Evolutionary conservation across 2,797 vertebrate genomes (phyloP).

Genomic region (Simalia tracyae): DNA sequence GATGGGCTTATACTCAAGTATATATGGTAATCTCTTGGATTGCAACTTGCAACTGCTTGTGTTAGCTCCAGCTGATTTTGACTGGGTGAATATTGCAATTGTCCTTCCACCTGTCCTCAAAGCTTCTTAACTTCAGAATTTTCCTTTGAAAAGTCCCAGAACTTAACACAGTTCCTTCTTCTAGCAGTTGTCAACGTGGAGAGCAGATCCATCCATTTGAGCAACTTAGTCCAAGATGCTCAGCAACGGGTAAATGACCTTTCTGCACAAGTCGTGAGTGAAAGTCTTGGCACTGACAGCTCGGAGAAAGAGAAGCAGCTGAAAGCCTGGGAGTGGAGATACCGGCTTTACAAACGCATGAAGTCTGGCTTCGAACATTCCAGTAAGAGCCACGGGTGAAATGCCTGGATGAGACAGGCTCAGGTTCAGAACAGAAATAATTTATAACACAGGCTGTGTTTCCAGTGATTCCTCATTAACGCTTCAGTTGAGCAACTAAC

Average conservation of each 20-base stretch:
- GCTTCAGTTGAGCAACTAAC: background rate
- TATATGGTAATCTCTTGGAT: background rate
- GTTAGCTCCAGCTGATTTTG: background rate
- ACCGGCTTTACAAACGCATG: slow-evolving; percentile 91
- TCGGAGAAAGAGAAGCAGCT: slow-evolving; percentile 88
- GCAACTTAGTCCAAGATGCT: slow-evolving; percentile 84
- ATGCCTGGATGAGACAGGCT: background rate
- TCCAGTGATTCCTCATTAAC: background rate
- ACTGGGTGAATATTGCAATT: background rate
- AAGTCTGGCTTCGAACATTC: slow-evolving; percentile 87
- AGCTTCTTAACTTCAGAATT: background rate
- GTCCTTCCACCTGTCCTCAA: background rate
- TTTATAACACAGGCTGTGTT: background rate
- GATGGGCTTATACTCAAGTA: background rate
- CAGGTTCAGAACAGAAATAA: background rate
- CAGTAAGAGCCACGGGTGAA: slow-evolving; percentile 77
- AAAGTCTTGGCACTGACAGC: slow-evolving; percentile 80
- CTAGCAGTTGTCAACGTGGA: slow-evolving; percentile 83
- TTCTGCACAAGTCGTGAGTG: slow-evolving; percentile 79
- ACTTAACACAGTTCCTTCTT: slow-evolving; percentile 20
- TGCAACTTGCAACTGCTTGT: background rate
- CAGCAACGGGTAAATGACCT: slow-evolving; percentile 83
- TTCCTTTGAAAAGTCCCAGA: background rate
- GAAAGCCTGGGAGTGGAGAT: slow-evolving; percentile 90
- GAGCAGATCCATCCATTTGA: slow-evolving; percentile 83